phyloP scores from a whole-genome alignment of 2,888 invertebrate genomes.

The Camptogramma bilineatum region DNA sequence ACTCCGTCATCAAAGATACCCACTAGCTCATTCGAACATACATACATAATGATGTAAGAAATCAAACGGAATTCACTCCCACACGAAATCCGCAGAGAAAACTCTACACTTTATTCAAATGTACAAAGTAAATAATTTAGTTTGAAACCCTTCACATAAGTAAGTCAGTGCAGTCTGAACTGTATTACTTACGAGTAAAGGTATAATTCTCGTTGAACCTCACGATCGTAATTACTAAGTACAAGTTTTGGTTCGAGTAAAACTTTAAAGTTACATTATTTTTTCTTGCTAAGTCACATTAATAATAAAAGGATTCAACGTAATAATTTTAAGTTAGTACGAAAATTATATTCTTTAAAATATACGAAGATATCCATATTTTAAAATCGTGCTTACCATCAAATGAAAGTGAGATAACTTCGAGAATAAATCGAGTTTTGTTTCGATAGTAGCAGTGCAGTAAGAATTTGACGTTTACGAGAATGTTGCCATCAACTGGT shows the following conservation, averaged over 20 bases:
- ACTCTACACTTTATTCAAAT: not conserved
- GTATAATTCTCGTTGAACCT: not conserved
- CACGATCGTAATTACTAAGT: not conserved
- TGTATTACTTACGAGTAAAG: not conserved
- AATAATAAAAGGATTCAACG: too few relatives aligned
- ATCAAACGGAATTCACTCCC: not conserved
- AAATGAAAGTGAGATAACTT: too few relatives aligned
- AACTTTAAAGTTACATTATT: too few relatives aligned
- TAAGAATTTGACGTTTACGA: constrained; percentile 47
- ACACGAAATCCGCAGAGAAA: not conserved
- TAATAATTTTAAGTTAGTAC: too few relatives aligned
- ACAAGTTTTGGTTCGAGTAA: constrained; percentile 16
- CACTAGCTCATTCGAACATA: not conserved
- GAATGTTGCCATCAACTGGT: constrained; percentile 49
- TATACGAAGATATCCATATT: too few relatives aligned
- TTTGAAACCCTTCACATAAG: not conserved
- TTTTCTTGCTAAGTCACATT: too few relatives aligned
- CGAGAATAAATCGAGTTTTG: too few relatives aligned
- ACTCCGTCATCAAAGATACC: too few relatives aligned
- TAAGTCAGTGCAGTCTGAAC: not conserved
- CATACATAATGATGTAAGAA: not conserved
- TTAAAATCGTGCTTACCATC: too few relatives aligned
- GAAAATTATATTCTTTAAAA: too few relatives aligned
- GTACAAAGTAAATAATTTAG: not conserved
- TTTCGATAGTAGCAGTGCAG: constrained; percentile 27